These are phyloP conservation scores for Leptinotarsa haldemani DNA, from an alignment of 2,888 invertebrate species.

Conservation along the genomic window DNA sequence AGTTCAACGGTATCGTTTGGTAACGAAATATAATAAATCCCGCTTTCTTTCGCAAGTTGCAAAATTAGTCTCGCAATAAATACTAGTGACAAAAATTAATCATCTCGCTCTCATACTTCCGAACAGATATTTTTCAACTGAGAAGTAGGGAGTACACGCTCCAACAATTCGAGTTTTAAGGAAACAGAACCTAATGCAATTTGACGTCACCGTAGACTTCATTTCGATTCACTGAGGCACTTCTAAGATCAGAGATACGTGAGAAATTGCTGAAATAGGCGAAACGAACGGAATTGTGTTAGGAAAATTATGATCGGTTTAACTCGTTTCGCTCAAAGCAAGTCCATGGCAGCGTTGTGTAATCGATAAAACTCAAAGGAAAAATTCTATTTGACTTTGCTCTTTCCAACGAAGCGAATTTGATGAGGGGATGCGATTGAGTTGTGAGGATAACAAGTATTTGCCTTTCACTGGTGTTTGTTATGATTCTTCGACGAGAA, in stretches of 20 bases:
- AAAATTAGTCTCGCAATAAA: background rate
- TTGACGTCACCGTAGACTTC: constrained; percentile 20
- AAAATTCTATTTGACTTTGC: constrained; percentile 8
- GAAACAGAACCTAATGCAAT: constrained; percentile 31
- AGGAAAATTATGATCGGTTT: constrained; percentile 32
- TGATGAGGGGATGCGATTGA: background rate
- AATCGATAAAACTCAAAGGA: constrained; percentile 11
- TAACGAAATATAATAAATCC: no score
- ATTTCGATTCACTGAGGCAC: constrained; percentile 8
- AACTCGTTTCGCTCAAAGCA: constrained; percentile 11
- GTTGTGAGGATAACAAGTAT: constrained; percentile 5
- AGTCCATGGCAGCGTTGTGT: constrained; percentile 2
- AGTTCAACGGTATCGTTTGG: no score
- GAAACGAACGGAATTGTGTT: constrained; percentile 30
- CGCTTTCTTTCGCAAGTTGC: no score
- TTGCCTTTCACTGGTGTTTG: background rate
- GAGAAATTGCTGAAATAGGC: constrained; percentile 24
- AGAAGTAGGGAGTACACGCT: constrained; percentile 13
- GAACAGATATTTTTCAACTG: background rate
- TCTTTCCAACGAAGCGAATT: background rate
- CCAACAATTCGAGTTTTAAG: constrained; percentile 19
- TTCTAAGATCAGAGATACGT: constrained; percentile 10
- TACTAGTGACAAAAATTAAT: background rate
- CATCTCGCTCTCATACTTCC: background rate
- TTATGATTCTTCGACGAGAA: background rate